These are phyloP conservation scores for Tinamus guttatus DNA, from an alignment of 2,113 vertebrate genomes.

Conservation along the genomic window DNA sequence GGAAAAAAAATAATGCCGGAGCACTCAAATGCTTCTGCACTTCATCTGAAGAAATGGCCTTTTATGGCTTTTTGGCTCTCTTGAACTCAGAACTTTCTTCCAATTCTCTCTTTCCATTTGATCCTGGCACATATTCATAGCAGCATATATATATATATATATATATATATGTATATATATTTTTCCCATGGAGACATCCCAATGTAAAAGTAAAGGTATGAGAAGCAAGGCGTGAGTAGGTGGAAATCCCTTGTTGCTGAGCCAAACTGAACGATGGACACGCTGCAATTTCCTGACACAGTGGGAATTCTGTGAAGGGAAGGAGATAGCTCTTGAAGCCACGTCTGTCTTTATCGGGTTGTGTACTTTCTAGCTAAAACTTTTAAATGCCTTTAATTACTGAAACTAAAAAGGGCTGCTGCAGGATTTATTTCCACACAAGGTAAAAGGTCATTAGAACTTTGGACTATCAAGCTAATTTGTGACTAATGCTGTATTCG, in stretches of 20 bases:
- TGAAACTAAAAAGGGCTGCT: slow-evolving; percentile 14
- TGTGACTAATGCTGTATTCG: background rate
- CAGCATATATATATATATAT: too few species aligned
- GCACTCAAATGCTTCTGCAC: background rate
- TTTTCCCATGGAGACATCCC: slow-evolving; percentile 4
- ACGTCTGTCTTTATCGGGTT: slow-evolving; percentile 38
- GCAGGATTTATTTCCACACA: background rate
- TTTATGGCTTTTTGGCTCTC: background rate
- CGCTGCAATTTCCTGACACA: slow-evolving; percentile 70
- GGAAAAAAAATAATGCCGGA: background rate
- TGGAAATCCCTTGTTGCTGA: slow-evolving; percentile 63
- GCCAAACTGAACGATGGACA: slow-evolving; percentile 52
- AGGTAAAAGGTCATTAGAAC: slow-evolving; percentile 46
- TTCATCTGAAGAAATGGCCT: background rate
- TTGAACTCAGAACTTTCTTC: background rate
- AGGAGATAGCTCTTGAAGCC: slow-evolving; percentile 24
- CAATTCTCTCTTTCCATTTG: background rate
- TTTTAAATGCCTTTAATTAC: slow-evolving; percentile 67
- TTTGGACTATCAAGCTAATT: slow-evolving; percentile 15
- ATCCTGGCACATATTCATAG: slow-evolving; percentile 26
- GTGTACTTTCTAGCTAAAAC: slow-evolving; percentile 63
- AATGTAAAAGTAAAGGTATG: slow-evolving; percentile 47
- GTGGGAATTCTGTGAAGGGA: slow-evolving; percentile 27
- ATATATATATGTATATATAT: too few species aligned
- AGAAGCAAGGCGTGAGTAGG: slow-evolving; percentile 27